These are phyloP conservation scores for Xenopus borealis DNA, from an alignment of 2,113 vertebrate species.

Conservation along the genomic window DNA sequence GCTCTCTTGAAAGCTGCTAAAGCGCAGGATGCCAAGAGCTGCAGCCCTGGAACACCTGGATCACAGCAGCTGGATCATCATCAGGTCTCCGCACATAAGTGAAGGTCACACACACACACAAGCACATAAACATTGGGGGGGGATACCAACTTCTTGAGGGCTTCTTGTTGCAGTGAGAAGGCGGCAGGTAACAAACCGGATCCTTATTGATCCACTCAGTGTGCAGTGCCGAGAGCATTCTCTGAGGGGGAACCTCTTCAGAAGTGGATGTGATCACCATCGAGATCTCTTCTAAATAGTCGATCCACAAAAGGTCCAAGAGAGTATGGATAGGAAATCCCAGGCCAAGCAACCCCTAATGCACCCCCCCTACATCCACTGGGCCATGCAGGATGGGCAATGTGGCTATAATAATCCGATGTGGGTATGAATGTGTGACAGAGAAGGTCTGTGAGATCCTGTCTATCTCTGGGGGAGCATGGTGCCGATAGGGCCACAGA, in stretches of 20 bases:
- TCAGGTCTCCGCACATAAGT: no score
- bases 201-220: constrained; percentile 71
- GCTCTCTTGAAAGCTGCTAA: no score
- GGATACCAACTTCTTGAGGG: constrained; percentile 74
- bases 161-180: constrained; percentile 68
- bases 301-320: neutral
- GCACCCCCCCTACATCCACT: no score
- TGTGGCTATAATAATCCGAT: no score
- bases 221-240: constrained; percentile 73
- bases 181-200: constrained; percentile 59
- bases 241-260: constrained; percentile 73
- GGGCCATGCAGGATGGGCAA: no score
- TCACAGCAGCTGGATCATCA: no score
- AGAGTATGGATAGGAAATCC: neutral
- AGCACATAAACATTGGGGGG: neutral
- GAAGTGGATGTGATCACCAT: constrained; percentile 80
- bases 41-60: no score
- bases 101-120: no score
- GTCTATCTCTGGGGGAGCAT: constrained; percentile 29
- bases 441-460: no score
- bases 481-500: constrained; percentile 5
- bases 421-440: no score
- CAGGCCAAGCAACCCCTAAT: neutral
- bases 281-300: constrained; percentile 56
- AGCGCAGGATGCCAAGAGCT: no score